phyloP scores from a whole-genome alignment of 2,113 vertebrate genomes.

The Psammodynastes pulverulentus region DNA sequence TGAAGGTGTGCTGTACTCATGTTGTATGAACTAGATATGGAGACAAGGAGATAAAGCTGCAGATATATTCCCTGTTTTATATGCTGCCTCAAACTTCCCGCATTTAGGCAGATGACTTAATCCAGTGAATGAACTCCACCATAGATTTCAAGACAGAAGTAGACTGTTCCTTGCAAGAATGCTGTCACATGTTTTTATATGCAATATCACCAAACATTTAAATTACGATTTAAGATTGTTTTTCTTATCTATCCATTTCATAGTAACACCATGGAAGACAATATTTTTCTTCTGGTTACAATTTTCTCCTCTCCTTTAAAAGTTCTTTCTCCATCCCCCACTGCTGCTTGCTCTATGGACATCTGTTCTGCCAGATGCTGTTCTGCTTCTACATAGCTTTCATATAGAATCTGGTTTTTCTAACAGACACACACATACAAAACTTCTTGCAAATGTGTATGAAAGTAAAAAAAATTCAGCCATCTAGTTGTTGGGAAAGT shows the following conservation, averaged over 20 bases:
- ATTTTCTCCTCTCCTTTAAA: background rate
- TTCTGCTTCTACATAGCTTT: constrained; percentile 8
- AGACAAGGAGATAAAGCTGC: background rate
- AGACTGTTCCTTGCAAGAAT: background rate
- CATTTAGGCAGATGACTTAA: background rate
- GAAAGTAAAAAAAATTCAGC: constrained; percentile 14
- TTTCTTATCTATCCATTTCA: background rate
- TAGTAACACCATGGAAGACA: background rate
- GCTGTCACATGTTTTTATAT: background rate
- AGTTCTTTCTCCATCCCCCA: accelerated
- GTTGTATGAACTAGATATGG: background rate
- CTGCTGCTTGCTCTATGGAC: background rate
- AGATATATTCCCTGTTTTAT: background rate
- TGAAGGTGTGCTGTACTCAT: background rate
- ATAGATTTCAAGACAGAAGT: background rate
- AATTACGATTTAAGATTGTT: background rate
- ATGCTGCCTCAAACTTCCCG: background rate
- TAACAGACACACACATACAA: background rate
- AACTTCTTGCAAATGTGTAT: background rate
- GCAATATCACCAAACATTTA: background rate
- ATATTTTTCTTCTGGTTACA: constrained; percentile 6
- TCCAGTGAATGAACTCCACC: background rate
- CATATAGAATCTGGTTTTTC: background rate
- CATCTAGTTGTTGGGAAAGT: background rate
- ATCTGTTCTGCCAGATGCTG: constrained; percentile 11